Percentiles rank a stretch among this genome's conserved stretches.
Evolutionary conservation across 92 coral and sea anemone species (phyloP).

Genomic region (Porites lobata): DNA sequence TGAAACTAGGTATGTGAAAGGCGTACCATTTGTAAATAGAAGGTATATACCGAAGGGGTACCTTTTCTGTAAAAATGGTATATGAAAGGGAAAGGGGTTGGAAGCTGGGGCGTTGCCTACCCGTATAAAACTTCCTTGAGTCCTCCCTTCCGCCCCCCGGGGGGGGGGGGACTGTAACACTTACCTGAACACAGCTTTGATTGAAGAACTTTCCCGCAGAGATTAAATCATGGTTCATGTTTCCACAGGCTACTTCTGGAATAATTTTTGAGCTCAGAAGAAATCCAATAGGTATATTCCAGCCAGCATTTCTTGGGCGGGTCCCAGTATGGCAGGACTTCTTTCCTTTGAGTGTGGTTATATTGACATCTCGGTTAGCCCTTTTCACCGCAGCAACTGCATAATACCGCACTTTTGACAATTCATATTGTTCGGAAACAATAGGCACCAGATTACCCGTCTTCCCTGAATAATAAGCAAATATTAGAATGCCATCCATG

Average conservation of each 20-base stretch:
- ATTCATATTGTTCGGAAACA: constrained; percentile 64
- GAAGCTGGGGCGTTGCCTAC: too few relatives aligned
- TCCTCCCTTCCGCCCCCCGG: too few relatives aligned
- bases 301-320: constrained; percentile 73
- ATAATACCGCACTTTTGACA: constrained; percentile 53
- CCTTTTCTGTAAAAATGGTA: too few relatives aligned
- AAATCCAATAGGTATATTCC: constrained; percentile 84
- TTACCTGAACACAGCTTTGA: constrained; percentile 92
- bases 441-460: constrained; percentile 52
- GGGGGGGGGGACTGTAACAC: not conserved
- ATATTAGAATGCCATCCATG: not conserved
- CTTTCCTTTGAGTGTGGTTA: constrained; percentile 57
- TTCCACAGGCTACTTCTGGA: constrained; percentile 42
- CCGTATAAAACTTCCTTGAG: too few relatives aligned
- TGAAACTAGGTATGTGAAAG: too few relatives aligned
- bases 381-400: constrained; percentile 89
- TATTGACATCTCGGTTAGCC: constrained; percentile 22
- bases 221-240: constrained; percentile 18
- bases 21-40: too few relatives aligned
- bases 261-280: constrained; percentile 46
- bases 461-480: constrained; percentile 35
- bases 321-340: constrained; percentile 92
- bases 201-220: constrained; percentile 76
- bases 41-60: too few relatives aligned
- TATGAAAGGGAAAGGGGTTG: too few relatives aligned